These are phyloP conservation scores for Sanderia malayensis DNA, from an alignment of 30 jellyfish, hydroid and myxozoan species.

Conservation along the genomic window DNA sequence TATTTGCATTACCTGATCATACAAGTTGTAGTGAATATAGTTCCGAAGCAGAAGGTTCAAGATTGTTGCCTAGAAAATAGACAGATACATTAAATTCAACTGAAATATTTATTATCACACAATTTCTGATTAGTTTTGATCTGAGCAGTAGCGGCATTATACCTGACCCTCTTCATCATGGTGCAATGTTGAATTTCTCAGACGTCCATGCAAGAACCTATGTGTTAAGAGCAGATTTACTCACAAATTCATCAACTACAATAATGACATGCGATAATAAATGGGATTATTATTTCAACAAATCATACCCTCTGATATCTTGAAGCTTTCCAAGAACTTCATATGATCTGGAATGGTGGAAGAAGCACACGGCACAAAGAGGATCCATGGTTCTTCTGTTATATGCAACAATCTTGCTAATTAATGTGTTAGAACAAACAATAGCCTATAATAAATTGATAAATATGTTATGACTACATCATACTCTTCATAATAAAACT, in stretches of 20 bases:
- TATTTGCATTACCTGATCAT: constrained; percentile 71
- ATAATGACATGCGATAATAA: too few relatives aligned
- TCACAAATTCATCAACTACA: too few relatives aligned
- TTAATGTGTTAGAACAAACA: constrained; percentile 64
- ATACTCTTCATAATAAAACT: too few relatives aligned
- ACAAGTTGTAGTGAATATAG: constrained; percentile 79
- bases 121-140: background rate
- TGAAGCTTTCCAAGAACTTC: constrained; percentile 71
- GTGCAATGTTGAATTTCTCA: constrained; percentile 80
- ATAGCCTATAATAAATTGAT: constrained; percentile 68
- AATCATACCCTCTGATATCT: constrained; percentile 81
- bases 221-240: too few relatives aligned
- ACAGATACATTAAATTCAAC: background rate
- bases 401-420: constrained; percentile 60
- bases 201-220: constrained; percentile 86
- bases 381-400: constrained; percentile 94
- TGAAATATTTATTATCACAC: too few relatives aligned
- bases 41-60: constrained; percentile 74
- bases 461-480: too few relatives aligned
- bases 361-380: constrained; percentile 84
- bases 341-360: constrained; percentile 78
- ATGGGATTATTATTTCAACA: too few relatives aligned
- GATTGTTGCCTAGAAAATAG: constrained; percentile 67
- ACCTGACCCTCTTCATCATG: constrained; percentile 98
- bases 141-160: background rate